Conservation (phyloP, 2,888 invertebrate genomes). For the Lasioglossum oenotherae region DNA sequence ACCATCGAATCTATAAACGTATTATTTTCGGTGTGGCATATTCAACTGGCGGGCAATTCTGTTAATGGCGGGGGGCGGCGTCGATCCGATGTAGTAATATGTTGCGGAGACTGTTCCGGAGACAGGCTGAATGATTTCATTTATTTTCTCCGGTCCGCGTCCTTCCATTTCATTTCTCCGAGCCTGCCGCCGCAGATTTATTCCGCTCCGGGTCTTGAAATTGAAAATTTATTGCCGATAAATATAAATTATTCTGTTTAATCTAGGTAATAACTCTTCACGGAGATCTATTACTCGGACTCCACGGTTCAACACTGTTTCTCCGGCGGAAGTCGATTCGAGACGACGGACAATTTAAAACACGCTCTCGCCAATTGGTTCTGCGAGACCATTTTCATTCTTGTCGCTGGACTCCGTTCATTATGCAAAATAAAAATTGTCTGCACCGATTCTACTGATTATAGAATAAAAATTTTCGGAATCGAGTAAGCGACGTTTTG, state of each 20-base stretch:
- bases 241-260: slow-evolving; percentile 8
- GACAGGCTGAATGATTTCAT: background rate
- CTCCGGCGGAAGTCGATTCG: background rate
- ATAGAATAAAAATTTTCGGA: background rate
- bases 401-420: too few species aligned
- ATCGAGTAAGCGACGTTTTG: background rate
- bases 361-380: background rate
- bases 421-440: too few species aligned
- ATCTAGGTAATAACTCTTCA: background rate
- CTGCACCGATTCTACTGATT: too few species aligned
- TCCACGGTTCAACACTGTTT: background rate
- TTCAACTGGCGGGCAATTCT: background rate
- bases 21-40: too few species aligned
- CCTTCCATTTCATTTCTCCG: slow-evolving; percentile 4
- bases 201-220: background rate
- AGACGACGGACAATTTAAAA: background rate
- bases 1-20: background rate
- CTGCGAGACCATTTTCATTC: too few species aligned
- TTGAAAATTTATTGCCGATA: slow-evolving; percentile 14
- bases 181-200: slow-evolving; percentile 2
- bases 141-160: background rate
- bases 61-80: background rate
- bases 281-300: background rate
- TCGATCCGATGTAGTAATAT: background rate
- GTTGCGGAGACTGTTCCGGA: background rate